phyloP scores from a whole-genome alignment of 1,140 invertebrate genomes.

The Drosophila navojoa region DNA sequence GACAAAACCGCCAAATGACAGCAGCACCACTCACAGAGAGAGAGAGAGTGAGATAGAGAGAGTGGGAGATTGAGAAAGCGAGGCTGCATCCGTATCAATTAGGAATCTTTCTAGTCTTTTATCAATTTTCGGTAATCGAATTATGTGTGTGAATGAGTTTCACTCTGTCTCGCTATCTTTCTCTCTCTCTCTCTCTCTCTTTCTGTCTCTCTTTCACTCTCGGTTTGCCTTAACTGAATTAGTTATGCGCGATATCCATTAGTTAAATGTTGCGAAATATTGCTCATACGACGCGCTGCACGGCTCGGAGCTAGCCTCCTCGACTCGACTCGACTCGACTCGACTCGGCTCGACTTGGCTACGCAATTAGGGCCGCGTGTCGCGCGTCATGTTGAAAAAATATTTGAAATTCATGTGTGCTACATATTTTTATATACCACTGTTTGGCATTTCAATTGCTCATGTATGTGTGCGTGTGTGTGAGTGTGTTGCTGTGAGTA shows the following conservation, averaged over 20 bases:
- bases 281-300: conserved; percentile 56
- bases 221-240: conserved; percentile 43
- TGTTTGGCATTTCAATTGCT: conserved; percentile 74
- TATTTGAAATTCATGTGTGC: conserved; percentile 76
- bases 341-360: not conserved
- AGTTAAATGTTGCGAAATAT: conserved; percentile 80
- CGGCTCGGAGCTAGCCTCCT: not conserved
- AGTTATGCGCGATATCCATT: conserved; percentile 53
- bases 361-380: conserved; percentile 74
- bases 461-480: conserved; percentile 39
- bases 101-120: conserved; percentile 45
- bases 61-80: not conserved
- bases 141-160: conserved; percentile 48
- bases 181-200: too few relatives aligned
- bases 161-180: too few relatives aligned
- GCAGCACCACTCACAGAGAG: not conserved
- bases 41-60: too few relatives aligned
- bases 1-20: conserved; percentile 18
- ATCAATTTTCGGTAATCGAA: conserved; percentile 52
- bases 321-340: not conserved
- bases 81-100: conserved; percentile 55
- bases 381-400: conserved; percentile 67
- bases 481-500: conserved; percentile 42
- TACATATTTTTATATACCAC: conserved; percentile 56
- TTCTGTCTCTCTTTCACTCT: not conserved